Conservation (phyloP, 2,888 invertebrate species). For the Erynnis tages region DNA sequence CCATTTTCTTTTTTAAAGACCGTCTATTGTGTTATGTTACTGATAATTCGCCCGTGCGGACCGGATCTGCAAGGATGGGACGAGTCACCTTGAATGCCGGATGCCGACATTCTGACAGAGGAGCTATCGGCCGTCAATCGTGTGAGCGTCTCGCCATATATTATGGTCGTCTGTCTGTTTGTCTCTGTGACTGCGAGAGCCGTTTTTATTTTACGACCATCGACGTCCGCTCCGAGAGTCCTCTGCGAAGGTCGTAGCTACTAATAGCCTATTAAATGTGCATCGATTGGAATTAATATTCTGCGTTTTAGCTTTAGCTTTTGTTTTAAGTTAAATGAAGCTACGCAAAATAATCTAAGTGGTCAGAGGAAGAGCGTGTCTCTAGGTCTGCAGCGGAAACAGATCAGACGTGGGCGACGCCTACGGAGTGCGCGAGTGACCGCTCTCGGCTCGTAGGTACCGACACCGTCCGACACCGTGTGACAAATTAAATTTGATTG, state of each 20-base stretch:
- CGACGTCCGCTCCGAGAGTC: constrained; percentile 69
- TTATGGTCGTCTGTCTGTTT: constrained; percentile 66
- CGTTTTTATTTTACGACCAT: constrained; percentile 59
- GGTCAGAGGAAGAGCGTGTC: constrained; percentile 50
- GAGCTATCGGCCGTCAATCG: constrained; percentile 78
- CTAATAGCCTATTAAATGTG: constrained; percentile 48
- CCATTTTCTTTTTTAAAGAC: constrained; percentile 33
- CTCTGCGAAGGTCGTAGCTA: constrained; percentile 67
- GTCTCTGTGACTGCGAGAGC: constrained; percentile 63
- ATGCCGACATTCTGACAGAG: constrained; percentile 67
- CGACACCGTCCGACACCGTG: constrained; percentile 35
- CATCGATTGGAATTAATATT: constrained; percentile 46
- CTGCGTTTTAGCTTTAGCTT: constrained; percentile 9
- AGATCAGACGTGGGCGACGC: constrained; percentile 70
- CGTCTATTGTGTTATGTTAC: constrained; percentile 36
- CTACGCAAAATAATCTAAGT: constrained; percentile 25
- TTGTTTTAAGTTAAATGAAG: constrained; percentile 23
- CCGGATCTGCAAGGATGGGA: constrained; percentile 73
- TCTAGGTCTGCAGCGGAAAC: constrained; percentile 62
- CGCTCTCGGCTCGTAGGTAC: constrained; percentile 45
- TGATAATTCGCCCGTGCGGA: constrained; percentile 44
- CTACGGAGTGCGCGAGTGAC: constrained; percentile 61
- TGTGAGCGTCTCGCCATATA: constrained; percentile 69
- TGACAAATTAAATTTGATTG: constrained; percentile 64
- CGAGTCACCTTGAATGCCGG: constrained; percentile 79